Conservation (phyloP, 2,113 vertebrate species). For the Notiomystis cincta region DNA sequence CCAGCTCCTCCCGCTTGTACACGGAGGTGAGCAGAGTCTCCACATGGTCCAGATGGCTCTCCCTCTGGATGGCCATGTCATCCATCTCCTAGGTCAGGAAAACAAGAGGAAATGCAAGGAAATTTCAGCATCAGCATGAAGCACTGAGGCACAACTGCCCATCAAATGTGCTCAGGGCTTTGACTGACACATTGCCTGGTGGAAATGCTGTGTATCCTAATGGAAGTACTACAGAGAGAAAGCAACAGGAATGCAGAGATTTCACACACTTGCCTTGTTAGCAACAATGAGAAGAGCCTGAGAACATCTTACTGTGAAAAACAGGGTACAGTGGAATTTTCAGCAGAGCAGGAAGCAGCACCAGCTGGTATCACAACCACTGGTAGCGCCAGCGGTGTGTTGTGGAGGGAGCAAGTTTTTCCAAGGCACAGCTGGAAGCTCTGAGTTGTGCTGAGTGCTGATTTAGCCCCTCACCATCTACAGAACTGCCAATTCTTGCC, state of each 20-base stretch:
- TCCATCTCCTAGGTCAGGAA: conserved; percentile 54
- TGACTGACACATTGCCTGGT: neutral
- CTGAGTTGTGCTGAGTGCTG: neutral
- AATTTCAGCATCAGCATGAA: neutral
- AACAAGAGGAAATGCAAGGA: neutral
- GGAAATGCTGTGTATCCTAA: neutral
- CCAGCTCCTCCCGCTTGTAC: conserved; percentile 50
- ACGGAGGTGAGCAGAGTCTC: conserved; percentile 68
- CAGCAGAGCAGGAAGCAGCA: neutral
- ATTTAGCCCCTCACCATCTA: neutral
- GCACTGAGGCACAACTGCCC: neutral
- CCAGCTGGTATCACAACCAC: neutral
- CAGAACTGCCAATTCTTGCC: neutral
- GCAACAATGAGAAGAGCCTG: neutral
- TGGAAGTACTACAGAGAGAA: neutral
- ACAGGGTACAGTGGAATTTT: neutral
- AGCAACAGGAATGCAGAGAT: neutral
- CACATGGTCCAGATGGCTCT: conserved; percentile 66
- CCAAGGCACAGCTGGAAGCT: neutral
- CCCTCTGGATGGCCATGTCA: conserved; percentile 44
- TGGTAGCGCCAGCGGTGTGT: accelerated
- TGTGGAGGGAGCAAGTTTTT: neutral
- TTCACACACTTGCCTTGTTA: neutral
- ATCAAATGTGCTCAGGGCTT: neutral
- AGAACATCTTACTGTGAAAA: neutral